These are phyloP conservation scores for Aquatica leii DNA, from an alignment of 2,888 invertebrate species.

Conservation along the genomic window DNA sequence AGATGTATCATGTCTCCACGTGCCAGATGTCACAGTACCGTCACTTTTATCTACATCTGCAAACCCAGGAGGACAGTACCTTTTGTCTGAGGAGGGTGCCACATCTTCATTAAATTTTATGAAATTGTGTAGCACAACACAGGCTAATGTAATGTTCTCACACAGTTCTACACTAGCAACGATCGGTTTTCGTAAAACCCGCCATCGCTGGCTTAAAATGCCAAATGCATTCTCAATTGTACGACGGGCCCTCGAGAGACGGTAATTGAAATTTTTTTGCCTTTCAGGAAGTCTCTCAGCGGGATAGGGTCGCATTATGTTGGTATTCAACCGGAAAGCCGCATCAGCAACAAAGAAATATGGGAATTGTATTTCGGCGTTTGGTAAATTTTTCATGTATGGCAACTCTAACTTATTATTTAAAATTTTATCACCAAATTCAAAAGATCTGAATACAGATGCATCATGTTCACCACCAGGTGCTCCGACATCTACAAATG, in stretches of 20 bases:
- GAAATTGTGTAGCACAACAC: neutral
- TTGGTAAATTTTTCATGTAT: neutral
- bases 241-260: conserved; percentile 3
- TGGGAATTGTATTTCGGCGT: neutral
- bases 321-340: neutral
- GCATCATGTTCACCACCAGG: neutral
- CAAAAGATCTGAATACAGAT: conserved; percentile 1
- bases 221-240: conserved; percentile 15
- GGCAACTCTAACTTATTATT: neutral
- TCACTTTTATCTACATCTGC: neutral
- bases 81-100: neutral
- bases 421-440: neutral
- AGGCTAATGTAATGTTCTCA: neutral
- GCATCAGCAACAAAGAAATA: conserved; percentile 11
- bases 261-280: conserved; percentile 15
- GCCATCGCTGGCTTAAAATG: conserved; percentile 6
- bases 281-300: neutral
- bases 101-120: conserved; percentile 4
- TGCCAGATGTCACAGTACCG: neutral
- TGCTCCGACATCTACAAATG: neutral
- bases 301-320: conserved; percentile 15
- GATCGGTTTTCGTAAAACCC: neutral
- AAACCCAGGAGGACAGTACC: conserved; percentile 1
- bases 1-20: neutral
- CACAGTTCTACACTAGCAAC: conserved; percentile 1